Conservation (phyloP, 1,140 invertebrate species). For the Caenorhabditis remanei region DNA sequence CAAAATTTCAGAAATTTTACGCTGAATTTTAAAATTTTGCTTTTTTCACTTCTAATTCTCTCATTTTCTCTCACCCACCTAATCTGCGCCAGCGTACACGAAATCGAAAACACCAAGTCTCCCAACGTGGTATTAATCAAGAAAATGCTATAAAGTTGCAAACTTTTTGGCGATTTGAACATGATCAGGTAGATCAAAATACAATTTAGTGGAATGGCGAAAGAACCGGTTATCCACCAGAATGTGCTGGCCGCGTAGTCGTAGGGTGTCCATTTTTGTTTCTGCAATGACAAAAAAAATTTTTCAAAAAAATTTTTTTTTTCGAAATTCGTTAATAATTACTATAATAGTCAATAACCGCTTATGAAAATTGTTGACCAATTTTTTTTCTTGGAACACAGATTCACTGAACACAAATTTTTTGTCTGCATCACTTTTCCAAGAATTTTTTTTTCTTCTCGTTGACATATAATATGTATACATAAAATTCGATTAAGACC, state of each 20-base stretch:
- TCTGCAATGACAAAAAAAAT: not conserved
- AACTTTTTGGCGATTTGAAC: conserved; percentile 55
- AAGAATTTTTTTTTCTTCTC: too few species aligned
- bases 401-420: too few species aligned
- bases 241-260: conserved; percentile 58
- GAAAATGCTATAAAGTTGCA: conserved; percentile 57
- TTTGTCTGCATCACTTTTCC: too few species aligned
- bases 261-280: conserved; percentile 54
- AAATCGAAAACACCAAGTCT: conserved; percentile 49
- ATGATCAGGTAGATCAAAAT: conserved; percentile 59
- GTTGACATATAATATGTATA: too few species aligned
- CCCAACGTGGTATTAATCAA: conserved; percentile 27
- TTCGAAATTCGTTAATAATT: not conserved
- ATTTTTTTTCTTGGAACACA: too few species aligned
- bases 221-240: conserved; percentile 44
- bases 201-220: conserved; percentile 40
- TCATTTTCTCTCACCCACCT: not conserved
- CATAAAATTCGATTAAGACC: too few species aligned
- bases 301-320: not conserved
- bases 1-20: not conserved
- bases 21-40: too few species aligned
- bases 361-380: not conserved
- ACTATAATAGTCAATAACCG: not conserved
- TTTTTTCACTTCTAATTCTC: too few species aligned
- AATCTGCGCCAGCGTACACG: conserved; percentile 46